Evolutionary conservation across 2,113 vertebrate genomes (phyloP).

Genomic region (Pipra filicauda): DNA sequence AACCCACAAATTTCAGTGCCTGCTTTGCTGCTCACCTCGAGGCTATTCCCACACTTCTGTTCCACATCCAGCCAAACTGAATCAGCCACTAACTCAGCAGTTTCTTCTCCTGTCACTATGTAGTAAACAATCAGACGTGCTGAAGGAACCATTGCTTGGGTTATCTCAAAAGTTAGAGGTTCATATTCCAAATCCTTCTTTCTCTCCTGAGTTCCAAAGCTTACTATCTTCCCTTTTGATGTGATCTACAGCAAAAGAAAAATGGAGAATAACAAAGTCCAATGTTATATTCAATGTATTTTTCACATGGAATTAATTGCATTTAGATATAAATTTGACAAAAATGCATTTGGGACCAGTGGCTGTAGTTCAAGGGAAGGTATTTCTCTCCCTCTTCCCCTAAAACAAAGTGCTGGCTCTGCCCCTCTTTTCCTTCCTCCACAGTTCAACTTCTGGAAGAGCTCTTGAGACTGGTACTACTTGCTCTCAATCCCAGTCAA

Average conservation of each 20-base stretch:
- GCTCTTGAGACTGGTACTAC: neutral
- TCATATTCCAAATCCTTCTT: constrained; percentile 58
- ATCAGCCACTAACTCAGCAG: constrained; percentile 88
- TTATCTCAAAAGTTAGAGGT: constrained; percentile 79
- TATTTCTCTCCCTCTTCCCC: neutral
- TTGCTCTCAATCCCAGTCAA: neutral
- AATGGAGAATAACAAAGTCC: neutral
- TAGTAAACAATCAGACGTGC: constrained; percentile 90
- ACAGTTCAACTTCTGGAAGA: neutral
- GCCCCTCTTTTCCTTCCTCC: neutral
- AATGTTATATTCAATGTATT: neutral
- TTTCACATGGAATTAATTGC: neutral
- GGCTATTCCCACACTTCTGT: constrained; percentile 82
- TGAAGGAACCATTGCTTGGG: constrained; percentile 87
- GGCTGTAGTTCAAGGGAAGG: too few species aligned
- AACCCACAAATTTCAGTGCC: neutral
- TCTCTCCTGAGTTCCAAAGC: constrained; percentile 67
- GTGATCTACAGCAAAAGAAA: constrained; percentile 68
- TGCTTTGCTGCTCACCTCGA: constrained; percentile 72
- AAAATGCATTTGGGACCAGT: neutral
- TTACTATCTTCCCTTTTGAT: constrained; percentile 84
- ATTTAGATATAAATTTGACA: neutral
- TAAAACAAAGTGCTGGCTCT: neutral
- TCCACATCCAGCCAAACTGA: constrained; percentile 87
- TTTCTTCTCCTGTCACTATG: constrained; percentile 80